Conservation (phyloP, 1,140 invertebrate species). For the Rhopalosiphum maidis region DNA sequence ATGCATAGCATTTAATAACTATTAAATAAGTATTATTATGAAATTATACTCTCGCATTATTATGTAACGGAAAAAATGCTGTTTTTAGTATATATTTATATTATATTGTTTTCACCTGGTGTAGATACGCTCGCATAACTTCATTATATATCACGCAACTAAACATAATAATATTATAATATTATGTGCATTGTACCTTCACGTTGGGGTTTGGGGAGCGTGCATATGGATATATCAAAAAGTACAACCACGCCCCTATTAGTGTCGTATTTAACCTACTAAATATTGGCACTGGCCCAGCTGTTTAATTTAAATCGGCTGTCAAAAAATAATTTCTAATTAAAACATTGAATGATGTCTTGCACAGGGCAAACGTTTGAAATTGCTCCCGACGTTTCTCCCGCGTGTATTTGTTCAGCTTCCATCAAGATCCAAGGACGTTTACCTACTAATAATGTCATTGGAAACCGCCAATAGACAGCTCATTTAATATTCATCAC, state of each 20-base stretch:
- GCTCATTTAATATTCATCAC: constrained; percentile 27
- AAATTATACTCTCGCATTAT: background rate
- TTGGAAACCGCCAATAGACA: constrained; percentile 8
- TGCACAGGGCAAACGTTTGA: background rate
- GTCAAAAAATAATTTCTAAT: constrained; percentile 22
- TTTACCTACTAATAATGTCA: background rate
- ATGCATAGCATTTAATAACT: background rate
- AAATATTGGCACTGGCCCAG: background rate
- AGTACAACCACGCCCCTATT: constrained; percentile 31
- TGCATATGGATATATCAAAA: background rate
- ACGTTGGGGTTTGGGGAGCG: background rate
- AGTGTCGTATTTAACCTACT: constrained; percentile 38
- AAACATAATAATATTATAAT: constrained; percentile 2
- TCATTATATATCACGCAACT: constrained; percentile 29
- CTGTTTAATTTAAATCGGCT: constrained; percentile 23
- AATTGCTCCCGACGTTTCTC: background rate
- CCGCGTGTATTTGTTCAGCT: background rate
- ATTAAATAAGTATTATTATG: background rate
- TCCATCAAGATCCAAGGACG: background rate
- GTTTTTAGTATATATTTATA: background rate
- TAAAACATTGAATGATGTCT: constrained; percentile 19
- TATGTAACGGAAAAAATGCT: background rate
- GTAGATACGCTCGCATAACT: background rate
- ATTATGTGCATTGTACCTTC: background rate
- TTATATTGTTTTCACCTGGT: constrained; percentile 28